Evolutionary conservation across 1,140 invertebrate species (phyloP).

Genomic region (Whitmania pigra): DNA sequence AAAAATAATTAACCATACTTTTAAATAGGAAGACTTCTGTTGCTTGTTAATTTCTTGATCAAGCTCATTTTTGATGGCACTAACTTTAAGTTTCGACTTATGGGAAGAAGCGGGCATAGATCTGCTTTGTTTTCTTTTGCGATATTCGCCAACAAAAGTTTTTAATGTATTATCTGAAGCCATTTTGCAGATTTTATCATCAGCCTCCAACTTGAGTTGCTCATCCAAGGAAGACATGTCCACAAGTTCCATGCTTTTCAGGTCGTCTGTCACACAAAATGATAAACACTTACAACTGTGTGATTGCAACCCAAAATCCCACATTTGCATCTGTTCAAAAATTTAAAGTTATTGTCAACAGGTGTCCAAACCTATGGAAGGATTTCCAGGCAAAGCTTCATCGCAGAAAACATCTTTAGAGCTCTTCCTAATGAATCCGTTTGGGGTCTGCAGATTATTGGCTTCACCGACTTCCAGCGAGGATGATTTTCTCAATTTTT

Average conservation of each 20-base stretch:
- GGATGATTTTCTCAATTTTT: conserved; percentile 19
- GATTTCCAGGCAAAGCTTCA: too few relatives aligned
- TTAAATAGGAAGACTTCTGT: conserved; percentile 60
- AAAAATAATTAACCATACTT: conserved; percentile 45
- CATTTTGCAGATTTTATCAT: conserved; percentile 41
- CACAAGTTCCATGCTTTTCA: conserved; percentile 18
- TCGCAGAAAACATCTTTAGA: too few relatives aligned
- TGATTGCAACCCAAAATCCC: too few relatives aligned
- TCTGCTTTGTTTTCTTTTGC: conserved; percentile 49
- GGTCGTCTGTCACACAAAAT: not conserved
- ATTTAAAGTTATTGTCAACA: too few relatives aligned
- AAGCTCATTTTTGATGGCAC: conserved; percentile 26
- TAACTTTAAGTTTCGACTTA: conserved; percentile 25
- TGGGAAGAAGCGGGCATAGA: conserved; percentile 41
- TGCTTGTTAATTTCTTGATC: conserved; percentile 45
- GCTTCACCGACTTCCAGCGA: not conserved
- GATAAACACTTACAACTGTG: too few relatives aligned
- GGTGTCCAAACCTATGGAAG: too few relatives aligned
- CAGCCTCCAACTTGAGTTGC: conserved; percentile 22
- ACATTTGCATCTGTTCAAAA: too few relatives aligned
- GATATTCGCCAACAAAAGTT: conserved; percentile 51
- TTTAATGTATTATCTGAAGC: conserved; percentile 46
- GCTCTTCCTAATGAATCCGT: not conserved
- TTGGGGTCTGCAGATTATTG: not conserved
- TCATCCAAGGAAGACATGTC: conserved; percentile 24